Evolutionary conservation across 2,113 vertebrate species (phyloP).

Genomic region (Lamprotornis superbus): DNA sequence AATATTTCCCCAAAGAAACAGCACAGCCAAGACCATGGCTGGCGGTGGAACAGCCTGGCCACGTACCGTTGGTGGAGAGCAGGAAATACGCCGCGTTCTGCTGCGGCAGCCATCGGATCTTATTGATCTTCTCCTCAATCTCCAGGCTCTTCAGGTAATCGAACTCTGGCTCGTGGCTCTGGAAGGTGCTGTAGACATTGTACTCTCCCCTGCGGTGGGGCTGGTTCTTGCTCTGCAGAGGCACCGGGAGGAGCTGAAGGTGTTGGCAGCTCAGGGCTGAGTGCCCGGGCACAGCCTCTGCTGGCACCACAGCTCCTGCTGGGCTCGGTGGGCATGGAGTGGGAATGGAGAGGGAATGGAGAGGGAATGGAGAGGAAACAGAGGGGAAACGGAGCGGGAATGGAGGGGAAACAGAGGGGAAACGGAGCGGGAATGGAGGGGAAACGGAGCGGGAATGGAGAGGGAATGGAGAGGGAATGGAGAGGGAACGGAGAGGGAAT

Average conservation of each 20-base stretch:
- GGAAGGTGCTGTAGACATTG: slow-evolving; percentile 99
- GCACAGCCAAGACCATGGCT: rapidly evolving
- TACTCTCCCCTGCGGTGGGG: slow-evolving; percentile 93
- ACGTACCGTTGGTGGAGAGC: slow-evolving; percentile 92
- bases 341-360: background rate
- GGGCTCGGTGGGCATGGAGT: rapidly evolving
- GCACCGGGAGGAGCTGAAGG: background rate
- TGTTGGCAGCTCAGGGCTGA: background rate
- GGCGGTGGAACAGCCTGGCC: rapidly evolving
- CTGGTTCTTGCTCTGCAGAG: slow-evolving; percentile 89
- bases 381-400: background rate
- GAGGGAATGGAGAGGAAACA: rapidly evolving
- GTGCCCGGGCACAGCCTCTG: background rate
- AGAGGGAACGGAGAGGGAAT: no score
- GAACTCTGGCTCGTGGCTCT: slow-evolving; percentile 97
- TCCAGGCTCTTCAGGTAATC: slow-evolving; percentile 98
- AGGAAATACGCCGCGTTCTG: slow-evolving; percentile 97
- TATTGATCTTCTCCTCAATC: slow-evolving; percentile 98
- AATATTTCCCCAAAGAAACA: rapidly evolving
- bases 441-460: background rate
- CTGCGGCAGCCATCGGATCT: slow-evolving; percentile 97
- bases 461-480: rapidly evolving
- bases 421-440: background rate
- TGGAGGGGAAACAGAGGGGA: background rate
- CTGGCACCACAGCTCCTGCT: rapidly evolving